These are phyloP conservation scores for Magallana angulata DNA, from an alignment of 1,140 invertebrate genomes.

Conservation along the genomic window DNA sequence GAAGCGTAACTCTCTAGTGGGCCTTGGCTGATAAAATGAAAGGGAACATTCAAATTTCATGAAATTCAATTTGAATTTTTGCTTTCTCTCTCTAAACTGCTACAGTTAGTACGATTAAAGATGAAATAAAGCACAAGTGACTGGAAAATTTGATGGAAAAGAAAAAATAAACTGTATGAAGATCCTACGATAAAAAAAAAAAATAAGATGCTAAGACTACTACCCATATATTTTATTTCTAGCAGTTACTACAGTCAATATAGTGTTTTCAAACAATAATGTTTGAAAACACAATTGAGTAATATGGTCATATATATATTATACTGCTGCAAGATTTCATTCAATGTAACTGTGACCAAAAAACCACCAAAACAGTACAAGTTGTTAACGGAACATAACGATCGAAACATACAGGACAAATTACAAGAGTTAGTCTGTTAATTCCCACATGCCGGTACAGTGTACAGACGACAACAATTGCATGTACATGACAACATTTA, in stretches of 20 bases:
- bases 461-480: neutral
- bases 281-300: neutral
- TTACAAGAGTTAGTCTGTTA: neutral
- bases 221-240: neutral
- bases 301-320: neutral
- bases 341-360: neutral
- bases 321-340: neutral
- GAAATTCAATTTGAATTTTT: neutral
- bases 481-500: neutral
- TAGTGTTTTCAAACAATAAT: neutral
- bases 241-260: neutral
- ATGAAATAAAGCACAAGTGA: constrained; percentile 10
- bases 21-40: constrained; percentile 19
- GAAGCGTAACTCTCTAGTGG: constrained; percentile 13
- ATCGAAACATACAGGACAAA: neutral
- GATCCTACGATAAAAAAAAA: neutral
- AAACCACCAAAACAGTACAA: neutral
- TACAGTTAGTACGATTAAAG: constrained; percentile 2
- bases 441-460: neutral
- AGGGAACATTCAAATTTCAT: constrained; percentile 14
- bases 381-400: neutral
- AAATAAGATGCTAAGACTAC: neutral
- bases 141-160: neutral
- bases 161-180: neutral
- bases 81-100: neutral